phyloP scores from a whole-genome alignment of 2,888 invertebrate species.

The Omphaloscelis lunosa region DNA sequence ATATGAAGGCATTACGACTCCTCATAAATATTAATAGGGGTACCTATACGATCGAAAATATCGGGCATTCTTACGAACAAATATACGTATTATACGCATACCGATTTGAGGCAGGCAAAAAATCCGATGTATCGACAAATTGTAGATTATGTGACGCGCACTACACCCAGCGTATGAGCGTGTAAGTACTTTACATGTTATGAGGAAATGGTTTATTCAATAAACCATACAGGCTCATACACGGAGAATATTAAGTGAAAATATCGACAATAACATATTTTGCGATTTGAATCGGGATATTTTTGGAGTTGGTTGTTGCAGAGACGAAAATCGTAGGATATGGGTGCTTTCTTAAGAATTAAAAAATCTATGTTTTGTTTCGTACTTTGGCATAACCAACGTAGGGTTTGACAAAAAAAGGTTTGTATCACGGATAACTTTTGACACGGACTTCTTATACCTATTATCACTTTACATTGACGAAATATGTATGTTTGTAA shows the following conservation, averaged over 20 bases:
- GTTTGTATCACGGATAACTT: background rate
- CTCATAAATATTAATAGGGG: slow-evolving; percentile 58
- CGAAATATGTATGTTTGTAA: no score
- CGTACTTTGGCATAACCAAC: no score
- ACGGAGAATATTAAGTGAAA: slow-evolving; percentile 48
- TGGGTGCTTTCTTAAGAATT: background rate
- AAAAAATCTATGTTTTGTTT: background rate
- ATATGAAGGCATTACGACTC: slow-evolving; percentile 40
- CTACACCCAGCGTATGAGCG: slow-evolving; percentile 25
- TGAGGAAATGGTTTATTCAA: slow-evolving; percentile 51
- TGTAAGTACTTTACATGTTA: slow-evolving; percentile 26
- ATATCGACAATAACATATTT: slow-evolving; percentile 29
- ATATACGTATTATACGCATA: slow-evolving; percentile 37
- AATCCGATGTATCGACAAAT: slow-evolving; percentile 44
- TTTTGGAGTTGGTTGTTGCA: slow-evolving; percentile 6
- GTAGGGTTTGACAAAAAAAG: no score
- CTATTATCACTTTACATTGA: no score
- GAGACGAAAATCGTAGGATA: background rate
- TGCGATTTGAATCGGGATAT: background rate
- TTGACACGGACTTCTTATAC: no score
- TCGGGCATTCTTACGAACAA: slow-evolving; percentile 40
- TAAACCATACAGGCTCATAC: slow-evolving; percentile 24
- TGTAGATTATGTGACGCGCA: slow-evolving; percentile 26
- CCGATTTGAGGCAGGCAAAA: slow-evolving; percentile 32
- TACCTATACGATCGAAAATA: slow-evolving; percentile 38